phyloP scores from a whole-genome alignment of 2,888 invertebrate genomes.

The Listrodromus nycthemerus region DNA sequence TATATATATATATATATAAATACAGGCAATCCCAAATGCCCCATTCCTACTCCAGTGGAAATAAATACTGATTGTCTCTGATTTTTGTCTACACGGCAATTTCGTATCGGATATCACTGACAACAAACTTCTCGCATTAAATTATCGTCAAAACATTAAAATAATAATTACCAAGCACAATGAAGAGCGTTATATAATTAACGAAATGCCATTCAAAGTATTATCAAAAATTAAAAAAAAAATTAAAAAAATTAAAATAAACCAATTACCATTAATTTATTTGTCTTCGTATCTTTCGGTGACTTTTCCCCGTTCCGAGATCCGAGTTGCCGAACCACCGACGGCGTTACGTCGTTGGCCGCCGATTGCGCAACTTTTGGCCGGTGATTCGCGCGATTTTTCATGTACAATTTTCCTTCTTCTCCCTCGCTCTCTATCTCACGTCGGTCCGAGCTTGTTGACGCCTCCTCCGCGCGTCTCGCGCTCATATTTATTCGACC shows the following conservation, averaged over 20 bases:
- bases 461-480: conserved; percentile 45
- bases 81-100: neutral
- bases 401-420: neutral
- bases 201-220: neutral
- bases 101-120: neutral
- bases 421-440: conserved; percentile 1
- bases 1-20: conserved; percentile 3
- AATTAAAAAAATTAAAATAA: conserved; percentile 1
- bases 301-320: neutral
- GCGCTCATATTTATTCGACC: conserved; percentile 54
- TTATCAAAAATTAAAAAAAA: neutral
- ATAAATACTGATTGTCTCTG: conserved; percentile 34
- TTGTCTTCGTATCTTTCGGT: neutral
- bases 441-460: conserved; percentile 28
- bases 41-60: conserved; percentile 15
- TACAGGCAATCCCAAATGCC: conserved; percentile 40
- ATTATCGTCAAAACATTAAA: neutral
- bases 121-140: neutral
- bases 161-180: neutral
- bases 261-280: neutral
- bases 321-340: conserved; percentile 27
- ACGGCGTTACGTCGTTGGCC: conserved; percentile 43
- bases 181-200: neutral
- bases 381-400: conserved; percentile 55
- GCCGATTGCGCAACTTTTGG: conserved; percentile 66